These are phyloP conservation scores for Dicrostonyx torquatus DNA, from an alignment of 2,797 vertebrate species.

Conservation along the genomic window DNA sequence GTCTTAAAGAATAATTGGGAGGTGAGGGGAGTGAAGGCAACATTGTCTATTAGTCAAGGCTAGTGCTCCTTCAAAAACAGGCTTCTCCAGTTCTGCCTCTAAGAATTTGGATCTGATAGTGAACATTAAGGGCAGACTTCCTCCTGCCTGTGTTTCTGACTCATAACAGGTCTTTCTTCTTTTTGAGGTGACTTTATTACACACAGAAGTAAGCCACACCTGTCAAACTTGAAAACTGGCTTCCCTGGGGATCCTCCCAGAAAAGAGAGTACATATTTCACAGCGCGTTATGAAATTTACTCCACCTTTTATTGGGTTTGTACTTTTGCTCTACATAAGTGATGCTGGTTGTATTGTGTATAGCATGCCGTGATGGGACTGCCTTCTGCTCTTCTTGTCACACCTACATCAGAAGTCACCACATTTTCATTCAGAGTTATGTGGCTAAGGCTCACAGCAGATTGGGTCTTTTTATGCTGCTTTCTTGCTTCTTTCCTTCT, in stretches of 20 bases:
- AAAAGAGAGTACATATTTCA: neutral
- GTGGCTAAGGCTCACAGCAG: neutral
- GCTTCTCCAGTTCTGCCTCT: constrained; percentile 61
- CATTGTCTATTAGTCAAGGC: neutral
- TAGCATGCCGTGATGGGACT: neutral
- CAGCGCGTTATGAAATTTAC: constrained; percentile 31
- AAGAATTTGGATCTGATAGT: constrained; percentile 11
- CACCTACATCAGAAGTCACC: neutral
- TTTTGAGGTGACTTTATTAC: constrained; percentile 24
- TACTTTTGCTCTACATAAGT: constrained; percentile 4
- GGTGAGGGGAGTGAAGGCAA: neutral
- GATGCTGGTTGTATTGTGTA: neutral
- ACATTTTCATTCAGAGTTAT: constrained; percentile 35
- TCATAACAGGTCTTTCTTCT: constrained; percentile 66
- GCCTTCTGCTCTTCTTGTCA: neutral
- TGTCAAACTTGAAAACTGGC: constrained; percentile 51
- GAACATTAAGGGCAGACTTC: neutral
- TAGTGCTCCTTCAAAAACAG: neutral
- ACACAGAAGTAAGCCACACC: constrained; percentile 43
- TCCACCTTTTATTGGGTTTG: constrained; percentile 22
- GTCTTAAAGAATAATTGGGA: neutral
- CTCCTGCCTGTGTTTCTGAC: constrained; percentile 24
- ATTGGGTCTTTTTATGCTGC: neutral
- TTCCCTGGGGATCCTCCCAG: constrained; percentile 53
- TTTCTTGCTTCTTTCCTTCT: neutral